A percentile compares a stretch with the other conserved stretches of the same genome.
Evolutionary conservation across 2,888 invertebrate genomes (phyloP).

Genomic region (Resseliella maxima): DNA sequence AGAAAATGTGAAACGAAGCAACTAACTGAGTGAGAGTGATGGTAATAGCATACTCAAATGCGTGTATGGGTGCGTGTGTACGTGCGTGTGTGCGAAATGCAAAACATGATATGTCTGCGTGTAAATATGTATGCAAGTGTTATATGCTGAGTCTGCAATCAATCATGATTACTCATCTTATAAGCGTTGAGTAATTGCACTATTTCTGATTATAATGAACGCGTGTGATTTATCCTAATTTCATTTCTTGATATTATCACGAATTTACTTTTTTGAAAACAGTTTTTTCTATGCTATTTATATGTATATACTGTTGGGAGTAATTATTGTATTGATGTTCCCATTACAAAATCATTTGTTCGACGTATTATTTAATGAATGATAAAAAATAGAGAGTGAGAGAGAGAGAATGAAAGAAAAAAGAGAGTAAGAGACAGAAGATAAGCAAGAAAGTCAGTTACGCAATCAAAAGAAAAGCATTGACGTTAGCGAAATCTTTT

Average conservation of each 20-base stretch:
- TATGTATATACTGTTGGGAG: background rate
- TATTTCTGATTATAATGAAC: constrained; percentile 1
- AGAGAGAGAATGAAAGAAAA: no score
- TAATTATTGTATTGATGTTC: background rate
- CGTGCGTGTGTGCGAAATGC: background rate
- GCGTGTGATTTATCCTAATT: constrained; percentile 29
- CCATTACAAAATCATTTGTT: background rate
- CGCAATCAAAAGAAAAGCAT: background rate
- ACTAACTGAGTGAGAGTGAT: background rate
- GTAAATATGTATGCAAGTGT: no score
- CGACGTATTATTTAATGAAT: background rate
- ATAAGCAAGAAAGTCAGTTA: background rate
- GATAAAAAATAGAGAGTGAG: no score
- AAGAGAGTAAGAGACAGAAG: no score
- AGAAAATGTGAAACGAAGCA: background rate
- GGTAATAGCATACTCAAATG: background rate
- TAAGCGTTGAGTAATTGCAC: constrained; percentile 6
- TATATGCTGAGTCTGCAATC: background rate
- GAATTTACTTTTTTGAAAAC: background rate
- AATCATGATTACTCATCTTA: constrained; percentile 26
- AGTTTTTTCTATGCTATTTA: background rate
- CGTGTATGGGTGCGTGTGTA: background rate
- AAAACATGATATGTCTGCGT: no score
- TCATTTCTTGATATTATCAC: constrained; percentile 2
- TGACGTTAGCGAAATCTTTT: background rate